A percentile compares a stretch with the other conserved stretches of the same genome.
Conservation (phyloP, 2,888 invertebrate genomes). For the Erebia ligea region DNA sequence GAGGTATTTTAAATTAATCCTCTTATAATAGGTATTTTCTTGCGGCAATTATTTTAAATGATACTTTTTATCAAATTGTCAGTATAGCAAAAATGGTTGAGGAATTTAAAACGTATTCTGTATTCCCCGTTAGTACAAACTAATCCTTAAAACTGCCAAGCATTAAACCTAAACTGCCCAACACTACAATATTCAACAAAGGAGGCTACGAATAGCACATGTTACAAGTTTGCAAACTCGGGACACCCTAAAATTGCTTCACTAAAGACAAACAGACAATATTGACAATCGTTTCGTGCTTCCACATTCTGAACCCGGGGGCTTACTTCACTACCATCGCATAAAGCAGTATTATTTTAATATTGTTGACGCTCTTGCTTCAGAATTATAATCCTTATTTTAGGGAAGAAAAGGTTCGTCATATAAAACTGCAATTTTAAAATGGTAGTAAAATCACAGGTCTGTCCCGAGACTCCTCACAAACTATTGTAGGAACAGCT, state of each 20-base stretch:
- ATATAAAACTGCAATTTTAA: no score
- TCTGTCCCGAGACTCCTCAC: neutral
- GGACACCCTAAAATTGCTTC: slow-evolving; percentile 4
- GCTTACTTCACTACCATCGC: no score
- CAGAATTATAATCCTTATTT: no score
- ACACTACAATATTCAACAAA: slow-evolving; percentile 5
- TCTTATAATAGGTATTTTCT: no score
- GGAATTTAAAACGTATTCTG: neutral
- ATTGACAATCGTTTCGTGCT: slow-evolving; percentile 6
- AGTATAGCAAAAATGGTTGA: no score
- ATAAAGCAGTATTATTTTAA: no score
- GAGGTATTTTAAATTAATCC: no score
- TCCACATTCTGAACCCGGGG: neutral
- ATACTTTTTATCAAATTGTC: no score
- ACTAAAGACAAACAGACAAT: slow-evolving; percentile 16
- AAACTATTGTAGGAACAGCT: neutral
- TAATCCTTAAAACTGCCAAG: neutral
- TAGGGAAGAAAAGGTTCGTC: no score
- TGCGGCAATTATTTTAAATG: no score
- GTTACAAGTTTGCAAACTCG: slow-evolving; percentile 2
- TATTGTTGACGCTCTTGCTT: no score
- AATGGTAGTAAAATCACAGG: neutral
- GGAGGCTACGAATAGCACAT: slow-evolving; percentile 5
- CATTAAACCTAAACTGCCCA: slow-evolving; percentile 1
- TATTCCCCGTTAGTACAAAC: neutral